These are phyloP conservation scores for Umimayanthus chanpuru DNA, from an alignment of 92 coral and sea anemone genomes.

Conservation along the genomic window DNA sequence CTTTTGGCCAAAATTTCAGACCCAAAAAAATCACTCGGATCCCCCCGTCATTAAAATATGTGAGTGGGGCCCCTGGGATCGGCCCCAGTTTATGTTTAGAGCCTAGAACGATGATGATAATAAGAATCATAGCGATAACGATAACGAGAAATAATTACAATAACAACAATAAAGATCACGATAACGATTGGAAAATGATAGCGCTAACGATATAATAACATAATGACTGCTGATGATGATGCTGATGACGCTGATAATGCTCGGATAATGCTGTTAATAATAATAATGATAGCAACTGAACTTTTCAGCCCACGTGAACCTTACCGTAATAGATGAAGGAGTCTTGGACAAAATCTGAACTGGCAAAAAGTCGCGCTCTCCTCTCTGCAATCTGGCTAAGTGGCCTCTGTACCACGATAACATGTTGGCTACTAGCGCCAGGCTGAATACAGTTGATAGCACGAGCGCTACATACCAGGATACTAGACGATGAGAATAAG, in stretches of 20 bases:
- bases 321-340: constrained; percentile 71
- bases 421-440: constrained; percentile 71
- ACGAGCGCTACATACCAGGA: constrained; percentile 58
- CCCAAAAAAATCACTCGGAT: too few species aligned
- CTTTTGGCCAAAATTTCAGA: too few species aligned
- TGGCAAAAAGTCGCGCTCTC: constrained; percentile 74
- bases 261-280: too few species aligned
- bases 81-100: too few species aligned
- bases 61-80: too few species aligned
- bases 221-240: neutral
- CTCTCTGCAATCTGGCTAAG: constrained; percentile 70
- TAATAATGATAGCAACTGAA: too few species aligned
- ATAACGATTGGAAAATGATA: neutral
- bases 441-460: constrained; percentile 41
- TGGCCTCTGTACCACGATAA: constrained; percentile 81
- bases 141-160: too few species aligned
- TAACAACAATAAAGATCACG: neutral
- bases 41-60: too few species aligned
- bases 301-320: neutral
- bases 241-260: neutral
- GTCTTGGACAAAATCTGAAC: constrained; percentile 20
- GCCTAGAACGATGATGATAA: too few species aligned
- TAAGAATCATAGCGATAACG: too few species aligned
- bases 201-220: too few species aligned
- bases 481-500: constrained; percentile 36